These are phyloP conservation scores for Coendou prehensilis DNA, from an alignment of 2,797 vertebrate genomes.

Conservation along the genomic window DNA sequence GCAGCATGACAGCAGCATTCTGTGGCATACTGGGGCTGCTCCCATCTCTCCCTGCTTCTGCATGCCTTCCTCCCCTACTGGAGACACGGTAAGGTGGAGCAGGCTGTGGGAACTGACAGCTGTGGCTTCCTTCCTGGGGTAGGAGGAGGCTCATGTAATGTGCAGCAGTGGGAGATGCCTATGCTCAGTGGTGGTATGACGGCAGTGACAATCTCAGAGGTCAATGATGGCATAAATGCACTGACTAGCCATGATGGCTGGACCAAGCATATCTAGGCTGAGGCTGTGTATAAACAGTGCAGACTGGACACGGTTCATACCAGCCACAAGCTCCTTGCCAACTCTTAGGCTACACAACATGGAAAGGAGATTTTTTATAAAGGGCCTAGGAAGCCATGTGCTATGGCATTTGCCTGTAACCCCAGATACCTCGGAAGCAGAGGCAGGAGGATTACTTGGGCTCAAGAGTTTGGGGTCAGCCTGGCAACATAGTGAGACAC, in stretches of 20 bases:
- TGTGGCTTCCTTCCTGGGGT: rapidly evolving
- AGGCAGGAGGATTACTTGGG: neutral
- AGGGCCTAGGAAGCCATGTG: neutral
- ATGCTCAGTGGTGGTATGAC: neutral
- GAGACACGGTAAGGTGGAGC: neutral
- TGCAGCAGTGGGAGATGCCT: neutral
- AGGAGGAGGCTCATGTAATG: neutral
- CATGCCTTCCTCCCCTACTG: rapidly evolving
- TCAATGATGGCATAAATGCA: neutral
- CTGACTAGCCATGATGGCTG: neutral
- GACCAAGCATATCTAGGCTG: neutral
- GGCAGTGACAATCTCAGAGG: neutral
- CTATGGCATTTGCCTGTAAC: neutral
- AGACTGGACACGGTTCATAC: neutral
- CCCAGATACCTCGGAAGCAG: neutral
- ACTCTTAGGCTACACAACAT: neutral
- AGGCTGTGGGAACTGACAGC: neutral
- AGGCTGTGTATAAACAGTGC: neutral
- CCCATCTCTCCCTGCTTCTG: too few relatives aligned
- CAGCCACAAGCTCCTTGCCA: neutral
- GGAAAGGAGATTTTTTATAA: neutral
- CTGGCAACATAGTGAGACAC: neutral
- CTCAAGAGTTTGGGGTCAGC: neutral
- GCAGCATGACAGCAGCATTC: neutral
- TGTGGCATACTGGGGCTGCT: neutral